phyloP scores from a whole-genome alignment of 2,888 invertebrate genomes.

The Limulus polyphemus region DNA sequence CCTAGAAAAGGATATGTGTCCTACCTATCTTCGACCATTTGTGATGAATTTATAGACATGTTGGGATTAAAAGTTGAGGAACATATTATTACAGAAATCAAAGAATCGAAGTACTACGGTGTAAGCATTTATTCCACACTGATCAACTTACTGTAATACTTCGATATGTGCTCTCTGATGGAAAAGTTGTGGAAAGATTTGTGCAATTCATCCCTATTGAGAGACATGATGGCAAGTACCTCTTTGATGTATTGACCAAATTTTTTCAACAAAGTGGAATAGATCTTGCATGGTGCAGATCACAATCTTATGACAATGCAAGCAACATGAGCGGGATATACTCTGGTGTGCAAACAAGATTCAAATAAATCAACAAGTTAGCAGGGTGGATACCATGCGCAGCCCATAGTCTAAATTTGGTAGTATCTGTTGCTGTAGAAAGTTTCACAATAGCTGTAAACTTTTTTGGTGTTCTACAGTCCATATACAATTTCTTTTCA shows the following conservation, averaged over 20 bases:
- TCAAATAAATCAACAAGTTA: neutral
- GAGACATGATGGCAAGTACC: neutral
- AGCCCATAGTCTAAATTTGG: neutral
- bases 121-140: conserved; percentile 29
- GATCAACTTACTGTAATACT: conserved; percentile 32
- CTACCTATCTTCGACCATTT: conserved; percentile 29
- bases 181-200: conserved; percentile 6
- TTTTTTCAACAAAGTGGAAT: neutral
- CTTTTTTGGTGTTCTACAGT: neutral
- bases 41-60: conserved; percentile 31
- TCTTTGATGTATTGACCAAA: neutral
- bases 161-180: conserved; percentile 27
- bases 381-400: neutral
- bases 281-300: neutral
- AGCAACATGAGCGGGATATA: neutral
- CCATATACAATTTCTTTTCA: neutral
- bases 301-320: neutral
- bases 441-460: neutral
- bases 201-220: conserved; percentile 1
- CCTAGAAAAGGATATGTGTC: conserved; percentile 28
- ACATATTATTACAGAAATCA: conserved; percentile 29
- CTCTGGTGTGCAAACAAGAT: neutral
- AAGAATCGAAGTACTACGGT: conserved; percentile 24
- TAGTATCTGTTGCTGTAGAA: conserved; percentile 1
- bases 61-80: conserved; percentile 29